Evolutionary conservation across 2,797 vertebrate species (phyloP).

Genomic region (Bradypus variegatus): DNA sequence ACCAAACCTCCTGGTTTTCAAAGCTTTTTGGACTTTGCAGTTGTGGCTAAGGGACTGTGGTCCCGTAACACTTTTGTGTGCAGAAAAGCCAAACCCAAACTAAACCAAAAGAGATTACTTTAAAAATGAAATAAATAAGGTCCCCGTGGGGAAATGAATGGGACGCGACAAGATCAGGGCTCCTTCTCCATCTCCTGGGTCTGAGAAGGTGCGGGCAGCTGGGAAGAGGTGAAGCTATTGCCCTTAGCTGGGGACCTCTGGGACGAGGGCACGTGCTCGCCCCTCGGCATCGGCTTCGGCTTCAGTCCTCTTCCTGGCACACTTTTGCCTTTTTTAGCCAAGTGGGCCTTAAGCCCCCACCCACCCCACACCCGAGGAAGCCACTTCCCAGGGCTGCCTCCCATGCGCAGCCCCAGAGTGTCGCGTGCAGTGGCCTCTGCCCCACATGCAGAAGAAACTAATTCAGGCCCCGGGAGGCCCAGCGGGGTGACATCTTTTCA

Average conservation of each 20-base stretch:
- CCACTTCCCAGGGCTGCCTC: background rate
- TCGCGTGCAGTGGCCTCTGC: background rate
- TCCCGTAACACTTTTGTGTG: background rate
- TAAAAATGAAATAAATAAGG: background rate
- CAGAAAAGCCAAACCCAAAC: background rate
- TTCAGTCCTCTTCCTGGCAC: background rate
- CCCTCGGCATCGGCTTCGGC: background rate
- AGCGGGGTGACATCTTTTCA: background rate
- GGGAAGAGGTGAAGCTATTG: accelerated
- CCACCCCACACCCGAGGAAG: background rate
- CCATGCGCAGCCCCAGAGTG: background rate
- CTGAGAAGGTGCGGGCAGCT: background rate
- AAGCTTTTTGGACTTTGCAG: background rate
- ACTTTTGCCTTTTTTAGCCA: background rate
- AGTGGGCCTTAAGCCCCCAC: background rate
- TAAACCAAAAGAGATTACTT: background rate
- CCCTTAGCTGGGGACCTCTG: background rate
- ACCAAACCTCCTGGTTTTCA: background rate
- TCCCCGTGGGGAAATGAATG: background rate
- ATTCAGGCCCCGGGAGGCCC: background rate
- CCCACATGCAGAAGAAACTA: background rate
- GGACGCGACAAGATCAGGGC: background rate
- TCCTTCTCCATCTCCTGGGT: background rate
- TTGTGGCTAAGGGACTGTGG: background rate
- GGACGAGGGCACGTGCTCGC: background rate